Base-by-base conservation (phyloP, 2,797 vertebrate genomes). In the Streptopelia turtur region DNA sequence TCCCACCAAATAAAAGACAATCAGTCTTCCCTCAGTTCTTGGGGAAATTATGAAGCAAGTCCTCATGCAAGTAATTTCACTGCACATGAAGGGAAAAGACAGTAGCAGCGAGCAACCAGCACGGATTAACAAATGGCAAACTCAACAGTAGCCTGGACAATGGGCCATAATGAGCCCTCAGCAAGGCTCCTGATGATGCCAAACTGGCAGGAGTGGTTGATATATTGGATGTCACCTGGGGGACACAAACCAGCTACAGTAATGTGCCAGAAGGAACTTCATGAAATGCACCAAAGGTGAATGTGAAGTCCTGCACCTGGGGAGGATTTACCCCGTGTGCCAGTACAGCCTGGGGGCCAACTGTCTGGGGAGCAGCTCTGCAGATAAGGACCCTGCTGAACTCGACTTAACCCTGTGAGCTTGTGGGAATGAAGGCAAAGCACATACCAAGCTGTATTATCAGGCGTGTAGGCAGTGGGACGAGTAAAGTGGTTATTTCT, bases 311-410 rank as follows among this genome's bases (percentile, higher is more conserved):
- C 41, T 68, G 16, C 21, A 52, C 12, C 11, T 27, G 57, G 9
- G 3, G 10, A 53, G 30, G 18, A 47, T 31, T 59, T 70, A 23
- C 2, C 15, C 1, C 0, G n/a, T 1, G 0, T 33, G 13, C 27
- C 33, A 33, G n/a, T 35, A 31, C n/a, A 55, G 9, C 11, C 9
- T 56, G 33, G 33, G 15, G 23, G 13, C 30, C 11, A 9, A 7
- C 3, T 24, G 60, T 28, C 33, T 16, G 8, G 24, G 21, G 4
- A 16, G 1, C 18, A 71, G 28, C 10, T 88, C 35, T 5, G 4
- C 21, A 33, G 13, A 41, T 31, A 30, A 45, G n/a, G 50, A 35
- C 50, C 6, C 31, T 4, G 1, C 10, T 71, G 57, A 74, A 53
- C 23, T 14, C 3, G 0, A 0, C 47, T 66, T 53, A 33, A 61